These are phyloP conservation scores for Cyclargus thomasi DNA, from an alignment of 1,140 invertebrate species.

Conservation along the genomic window DNA sequence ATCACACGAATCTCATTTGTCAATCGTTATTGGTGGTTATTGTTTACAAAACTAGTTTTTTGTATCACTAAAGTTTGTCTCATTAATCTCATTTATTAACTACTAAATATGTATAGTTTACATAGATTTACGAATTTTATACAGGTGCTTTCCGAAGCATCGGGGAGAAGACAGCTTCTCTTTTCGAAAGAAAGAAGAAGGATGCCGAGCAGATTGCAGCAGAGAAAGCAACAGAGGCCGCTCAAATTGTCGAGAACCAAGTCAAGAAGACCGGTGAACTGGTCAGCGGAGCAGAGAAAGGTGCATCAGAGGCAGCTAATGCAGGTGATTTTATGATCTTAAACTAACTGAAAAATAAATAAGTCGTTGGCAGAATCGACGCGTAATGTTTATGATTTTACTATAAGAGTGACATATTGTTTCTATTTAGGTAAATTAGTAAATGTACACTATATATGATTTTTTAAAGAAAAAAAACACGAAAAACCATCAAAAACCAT, in stretches of 20 bases:
- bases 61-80: not conserved
- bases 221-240: conserved; percentile 75
- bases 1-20: not conserved
- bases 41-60: not conserved
- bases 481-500: too few relatives aligned
- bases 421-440: too few relatives aligned
- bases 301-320: conserved; percentile 66
- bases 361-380: too few relatives aligned
- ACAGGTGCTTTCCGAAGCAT: conserved; percentile 77
- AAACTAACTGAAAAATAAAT: not conserved
- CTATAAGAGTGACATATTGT: too few relatives aligned
- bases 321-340: conserved; percentile 32
- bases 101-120: not conserved
- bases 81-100: not conserved
- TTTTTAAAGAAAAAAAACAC: too few relatives aligned
- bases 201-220: conserved; percentile 76
- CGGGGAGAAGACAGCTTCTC: conserved; percentile 77
- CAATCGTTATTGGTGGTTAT: not conserved
- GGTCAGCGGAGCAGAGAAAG: conserved; percentile 73
- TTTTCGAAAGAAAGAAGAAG: conserved; percentile 79
- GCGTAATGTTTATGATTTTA: too few relatives aligned
- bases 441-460: too few relatives aligned
- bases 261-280: conserved; percentile 77
- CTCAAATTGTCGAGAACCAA: conserved; percentile 76
- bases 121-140: conserved; percentile 4